phyloP scores from a whole-genome alignment of 2,113 vertebrate species.

The Cranoglanis bouderius region DNA sequence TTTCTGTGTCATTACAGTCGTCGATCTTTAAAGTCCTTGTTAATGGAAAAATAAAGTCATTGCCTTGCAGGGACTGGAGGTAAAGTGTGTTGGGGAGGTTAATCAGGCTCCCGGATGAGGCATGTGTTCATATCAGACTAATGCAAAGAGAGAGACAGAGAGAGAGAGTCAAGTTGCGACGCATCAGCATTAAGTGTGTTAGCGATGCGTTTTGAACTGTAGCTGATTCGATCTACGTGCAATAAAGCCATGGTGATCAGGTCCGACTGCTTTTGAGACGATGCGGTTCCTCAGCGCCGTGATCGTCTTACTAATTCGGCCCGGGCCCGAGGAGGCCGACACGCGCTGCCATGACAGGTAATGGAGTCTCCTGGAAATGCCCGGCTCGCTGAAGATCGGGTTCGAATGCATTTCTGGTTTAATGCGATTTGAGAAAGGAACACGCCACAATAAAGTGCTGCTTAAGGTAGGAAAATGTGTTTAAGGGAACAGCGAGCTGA shows the following conservation, averaged over 20 bases:
- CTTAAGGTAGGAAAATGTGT: constrained; percentile 73
- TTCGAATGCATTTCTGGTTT: constrained; percentile 76
- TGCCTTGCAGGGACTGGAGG: constrained; percentile 1
- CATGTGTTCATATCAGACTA: constrained; percentile 16
- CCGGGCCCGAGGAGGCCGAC: constrained; percentile 56
- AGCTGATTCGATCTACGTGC: constrained; percentile 75
- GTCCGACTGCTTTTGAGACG: constrained; percentile 72
- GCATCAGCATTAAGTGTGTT: constrained; percentile 75
- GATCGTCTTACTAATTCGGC: constrained; percentile 74
- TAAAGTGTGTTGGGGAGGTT: constrained; percentile 1
- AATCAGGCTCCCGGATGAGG: constrained; percentile 3
- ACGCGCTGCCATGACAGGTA: constrained; percentile 72
- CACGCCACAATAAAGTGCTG: constrained; percentile 82
- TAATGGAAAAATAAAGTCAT: constrained; percentile 21
- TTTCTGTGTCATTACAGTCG: neutral
- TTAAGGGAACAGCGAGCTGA: constrained; percentile 68
- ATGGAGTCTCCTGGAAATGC: constrained; percentile 71
- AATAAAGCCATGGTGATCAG: constrained; percentile 70
- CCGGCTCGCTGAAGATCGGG: constrained; percentile 68
- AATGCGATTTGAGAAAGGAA: constrained; percentile 76
- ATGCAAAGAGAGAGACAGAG: constrained; percentile 41
- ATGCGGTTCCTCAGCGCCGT: constrained; percentile 58
- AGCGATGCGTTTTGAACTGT: constrained; percentile 63
- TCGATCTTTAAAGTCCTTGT: neutral
- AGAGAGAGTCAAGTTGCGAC: constrained; percentile 75